Base-by-base conservation (phyloP, 2,888 invertebrate genomes). In the Willowsia nigromaculata region DNA sequence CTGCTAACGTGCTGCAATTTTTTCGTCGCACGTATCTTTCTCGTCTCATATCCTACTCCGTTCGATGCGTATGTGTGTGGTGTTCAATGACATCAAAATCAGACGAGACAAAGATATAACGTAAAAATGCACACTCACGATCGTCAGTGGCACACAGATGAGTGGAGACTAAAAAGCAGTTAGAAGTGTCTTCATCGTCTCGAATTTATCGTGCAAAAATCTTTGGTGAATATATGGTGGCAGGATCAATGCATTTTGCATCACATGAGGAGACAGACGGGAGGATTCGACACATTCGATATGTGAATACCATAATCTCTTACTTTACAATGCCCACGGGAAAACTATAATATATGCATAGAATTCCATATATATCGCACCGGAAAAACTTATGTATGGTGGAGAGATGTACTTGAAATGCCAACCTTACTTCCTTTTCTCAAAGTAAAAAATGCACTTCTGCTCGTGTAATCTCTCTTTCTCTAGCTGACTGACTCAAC, bases 21-120 rank as follows among this genome's bases (percentile, higher is more conserved):
- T 74, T 74, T 43, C 74, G 30, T 33, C 65, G 1, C 18, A 9
- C 37, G n/a, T 37, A 33, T 74, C 15, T 50, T 47, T 47, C 50
- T 13, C 27, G 9, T 1, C 22, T 40, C n/a, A 3, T 33, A 33
- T n/a, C 2, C 4, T 13, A 33, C 15, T n/a, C 5, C n/a, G 11
- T 1, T 3, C 37, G 1, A 15, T 25, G 18, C 9, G 1, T 30
- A 30, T 30, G 40, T 56, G 37, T 62, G 62, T 43, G 53, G 43
- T 62, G 43, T 59, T 33, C 47, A 78, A 76, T 78, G 76, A 76
- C 62, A 47, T 85, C 76, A 50, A 74, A 74, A 47, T 74, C 74
- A 74, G 25, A 25, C 43, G 43, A 47, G 47, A 27, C 47, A 27
- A 62, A 68, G 68, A 25, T 25, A 27, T 33, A 37, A 33, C 11